Percentiles rank a stretch among this genome's conserved stretches.
phyloP scores from a whole-genome alignment of 2,888 invertebrate species.

The Stenoptilia bipunctidactyla region DNA sequence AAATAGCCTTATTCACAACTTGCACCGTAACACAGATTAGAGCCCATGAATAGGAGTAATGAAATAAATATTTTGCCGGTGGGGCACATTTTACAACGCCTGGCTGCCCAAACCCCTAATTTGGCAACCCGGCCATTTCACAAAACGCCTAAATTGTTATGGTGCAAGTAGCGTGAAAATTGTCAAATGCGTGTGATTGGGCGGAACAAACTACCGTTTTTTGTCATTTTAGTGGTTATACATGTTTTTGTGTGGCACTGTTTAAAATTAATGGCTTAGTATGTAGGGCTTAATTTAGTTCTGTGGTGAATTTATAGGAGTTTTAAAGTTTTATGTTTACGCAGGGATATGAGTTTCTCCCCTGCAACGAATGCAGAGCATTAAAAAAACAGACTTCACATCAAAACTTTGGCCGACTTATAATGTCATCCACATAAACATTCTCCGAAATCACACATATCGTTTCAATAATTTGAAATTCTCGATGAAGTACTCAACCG shows the following conservation, averaged over 20 bases:
- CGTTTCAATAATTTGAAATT: too few relatives aligned
- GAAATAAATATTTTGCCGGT: slow-evolving; percentile 71
- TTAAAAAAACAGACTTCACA: too few relatives aligned
- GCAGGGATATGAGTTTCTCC: too few relatives aligned
- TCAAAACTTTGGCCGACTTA: too few relatives aligned
- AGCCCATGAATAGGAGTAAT: slow-evolving; percentile 67
- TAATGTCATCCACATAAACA: too few relatives aligned
- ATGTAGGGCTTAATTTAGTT: not conserved
- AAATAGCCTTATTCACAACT: slow-evolving; percentile 11
- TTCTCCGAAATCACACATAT: too few relatives aligned
- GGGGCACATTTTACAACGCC: slow-evolving; percentile 58
- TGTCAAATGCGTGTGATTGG: slow-evolving; percentile 42
- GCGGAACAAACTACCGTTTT: slow-evolving; percentile 44
- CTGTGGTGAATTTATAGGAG: too few relatives aligned
- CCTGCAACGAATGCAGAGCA: too few relatives aligned
- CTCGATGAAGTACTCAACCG: too few relatives aligned
- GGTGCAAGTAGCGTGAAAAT: slow-evolving; percentile 46
- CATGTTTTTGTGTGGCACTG: slow-evolving; percentile 1
- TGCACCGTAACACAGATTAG: slow-evolving; percentile 52
- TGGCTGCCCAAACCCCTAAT: slow-evolving; percentile 55
- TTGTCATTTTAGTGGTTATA: slow-evolving; percentile 13
- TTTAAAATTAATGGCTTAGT: not conserved
- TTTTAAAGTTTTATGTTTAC: too few relatives aligned
- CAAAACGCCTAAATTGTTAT: slow-evolving; percentile 51
- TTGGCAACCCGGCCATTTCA: slow-evolving; percentile 49